Base-by-base conservation (phyloP, 2,113 vertebrate species). In the Gambusia holbrooki region DNA sequence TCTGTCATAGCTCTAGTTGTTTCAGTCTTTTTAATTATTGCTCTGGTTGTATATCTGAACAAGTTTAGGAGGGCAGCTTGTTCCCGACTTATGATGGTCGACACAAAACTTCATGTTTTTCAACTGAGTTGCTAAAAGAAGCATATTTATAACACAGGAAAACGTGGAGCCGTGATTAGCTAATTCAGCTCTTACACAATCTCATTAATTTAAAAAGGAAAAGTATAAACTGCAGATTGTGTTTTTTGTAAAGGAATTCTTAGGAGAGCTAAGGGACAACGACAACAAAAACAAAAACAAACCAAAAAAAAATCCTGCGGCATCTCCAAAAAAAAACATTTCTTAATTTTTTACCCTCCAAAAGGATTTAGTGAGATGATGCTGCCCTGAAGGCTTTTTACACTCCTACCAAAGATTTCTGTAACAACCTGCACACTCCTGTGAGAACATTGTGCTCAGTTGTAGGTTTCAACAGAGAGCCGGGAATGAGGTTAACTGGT, bases 371-470 rank as follows among this genome's bases (percentile, higher is more conserved):
- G 22, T 58, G 17, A n/a, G 25, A n/a, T 58, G 5, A 58, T 10
- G 51, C 45, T 48, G 15, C 14, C 19, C 19, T 48, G 4, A 48
- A 4, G 42, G 14, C 15, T 45, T 45, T 17, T 14, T 45, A 45
- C 19, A 54, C 22, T 54, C 48, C 25, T 5, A 25, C 17, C 19
- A 25, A 54, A 22, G 19, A 13, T 19, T 42, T 48, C 27, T 66
- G 71, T 37, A 51, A 60, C 58, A 12, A 64, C 12, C 62, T 14
- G 65, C 25, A 71, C 69, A 17, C 22, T 32, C 25, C 35, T 64
- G 11, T 77, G 76, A 51, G 27, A 65, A 84, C 84, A 83, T 89
- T 85, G 86, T 83, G 78, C 75, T 33, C 27, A 54, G 58, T 62
- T 73, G 40, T 71, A 40, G 32, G 58, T 66, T 83, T 62, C 12